phyloP scores from a whole-genome alignment of 2,113 vertebrate species.

The Willisornis vidua region DNA sequence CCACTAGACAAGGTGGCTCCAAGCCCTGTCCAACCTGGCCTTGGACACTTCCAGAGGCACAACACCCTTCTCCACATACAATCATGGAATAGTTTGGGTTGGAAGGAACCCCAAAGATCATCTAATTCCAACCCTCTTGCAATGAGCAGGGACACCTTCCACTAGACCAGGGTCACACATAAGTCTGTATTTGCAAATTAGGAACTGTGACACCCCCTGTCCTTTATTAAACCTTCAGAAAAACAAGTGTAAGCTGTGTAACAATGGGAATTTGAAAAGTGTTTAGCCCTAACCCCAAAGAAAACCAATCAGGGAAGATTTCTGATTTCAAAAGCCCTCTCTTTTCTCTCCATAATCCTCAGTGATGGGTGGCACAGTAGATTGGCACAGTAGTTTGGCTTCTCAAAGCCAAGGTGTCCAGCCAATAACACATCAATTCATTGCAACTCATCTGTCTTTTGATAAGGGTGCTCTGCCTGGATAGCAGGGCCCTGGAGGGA shows the following conservation, averaged over 20 bases:
- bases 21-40: fast-evolving
- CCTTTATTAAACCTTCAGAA: not conserved
- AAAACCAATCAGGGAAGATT: not conserved
- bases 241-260: not conserved
- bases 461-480: not conserved
- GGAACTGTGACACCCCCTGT: fast-evolving
- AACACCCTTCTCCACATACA: not conserved
- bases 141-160: not conserved
- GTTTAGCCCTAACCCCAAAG: not conserved
- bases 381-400: fast-evolving
- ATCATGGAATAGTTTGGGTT: not conserved
- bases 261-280: too few relatives aligned
- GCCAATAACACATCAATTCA: not conserved
- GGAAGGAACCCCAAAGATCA: not conserved
- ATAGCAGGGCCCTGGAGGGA: not conserved
- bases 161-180: not conserved
- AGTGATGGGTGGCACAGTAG: not conserved
- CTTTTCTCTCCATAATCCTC: not conserved
- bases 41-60: not conserved
- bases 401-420: not conserved
- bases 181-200: fast-evolving
- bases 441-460: not conserved
- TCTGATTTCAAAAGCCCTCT: not conserved
- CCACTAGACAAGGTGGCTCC: not conserved
- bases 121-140: not conserved